Base-by-base conservation (phyloP, 1,140 invertebrate species). In the Drosophila bipectinata region DNA sequence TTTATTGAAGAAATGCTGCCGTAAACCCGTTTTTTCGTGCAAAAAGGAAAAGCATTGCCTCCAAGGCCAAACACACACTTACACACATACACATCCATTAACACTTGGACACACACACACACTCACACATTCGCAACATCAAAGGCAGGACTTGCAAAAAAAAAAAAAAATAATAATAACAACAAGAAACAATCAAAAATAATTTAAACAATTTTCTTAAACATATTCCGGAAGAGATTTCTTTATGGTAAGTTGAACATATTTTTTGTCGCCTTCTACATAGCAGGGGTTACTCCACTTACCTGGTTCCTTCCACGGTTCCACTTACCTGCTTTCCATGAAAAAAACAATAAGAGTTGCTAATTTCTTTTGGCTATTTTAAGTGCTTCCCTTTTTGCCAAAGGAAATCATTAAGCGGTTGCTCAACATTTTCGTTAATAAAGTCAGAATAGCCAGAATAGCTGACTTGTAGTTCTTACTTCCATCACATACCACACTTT, bases 241-340 rank as follows among this genome's bases (percentile, higher is more conserved):
- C 68, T 77, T 72, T 72, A 79, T 77, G 77, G 77, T 79, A 77
- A 79, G 77, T 77, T 71, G 8, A 14, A 14, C 8, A 14, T 10
- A 5, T 41, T 41, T 41, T 32, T 32, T 32, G 32, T 8, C 8
- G 32, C 26, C 26, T 21, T 21, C 21, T 3, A 21, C 21, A 21
- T 3, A 21, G 21, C 21, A 21, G 21, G 21, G 21, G 21, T 3
- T 21, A 2, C 21, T 21, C 21, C 21, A 21, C 21, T 21, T 21
- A 21, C 21, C 21, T 21, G 21, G 21, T 21, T 21, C 21, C 21
- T 21, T 21, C 21, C 18, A 18, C 1, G 18, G 18, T 18, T 18
- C 18, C 2, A 21, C 21, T 21, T 21, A 21, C 21, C 21, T 3
- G 21, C 21, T 3, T 21, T 34, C 8, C 32, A 9, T 10, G 8